Conservation (phyloP, 1,140 invertebrate species). For the Drosophila azteca region DNA sequence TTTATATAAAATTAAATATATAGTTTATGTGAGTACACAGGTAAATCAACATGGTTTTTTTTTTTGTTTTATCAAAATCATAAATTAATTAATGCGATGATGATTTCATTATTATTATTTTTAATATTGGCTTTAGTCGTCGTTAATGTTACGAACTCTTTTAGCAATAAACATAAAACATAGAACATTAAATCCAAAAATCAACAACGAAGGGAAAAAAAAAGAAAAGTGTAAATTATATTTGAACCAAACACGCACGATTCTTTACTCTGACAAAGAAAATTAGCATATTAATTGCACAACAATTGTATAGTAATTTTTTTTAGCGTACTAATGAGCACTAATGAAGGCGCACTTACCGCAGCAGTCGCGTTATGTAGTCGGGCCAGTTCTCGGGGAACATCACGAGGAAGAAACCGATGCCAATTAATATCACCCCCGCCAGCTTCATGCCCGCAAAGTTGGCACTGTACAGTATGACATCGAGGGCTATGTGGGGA, state of each 20-base stretch:
- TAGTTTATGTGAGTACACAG: conserved; percentile 67
- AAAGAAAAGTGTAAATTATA: conserved; percentile 42
- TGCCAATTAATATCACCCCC: conserved; percentile 94
- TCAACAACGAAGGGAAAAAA: conserved; percentile 6
- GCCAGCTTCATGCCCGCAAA: conserved; percentile 97
- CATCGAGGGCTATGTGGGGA: conserved; percentile 89
- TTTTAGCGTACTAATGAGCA: conserved; percentile 62
- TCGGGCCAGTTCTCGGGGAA: conserved; percentile 98
- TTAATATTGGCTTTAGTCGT: conserved; percentile 42
- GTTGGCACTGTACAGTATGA: conserved; percentile 91
- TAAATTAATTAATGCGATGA: conserved; percentile 26
- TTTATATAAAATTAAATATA: conserved; percentile 79
- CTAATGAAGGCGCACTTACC: conserved; percentile 86
- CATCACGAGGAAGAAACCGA: conserved; percentile 96
- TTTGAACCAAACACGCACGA: conserved; percentile 67
- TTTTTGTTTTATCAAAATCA: conserved; percentile 39
- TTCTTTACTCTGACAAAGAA: conserved; percentile 65
- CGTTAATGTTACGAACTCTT: conserved; percentile 30
- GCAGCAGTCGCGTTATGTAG: conserved; percentile 93
- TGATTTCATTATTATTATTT: conserved; percentile 26
- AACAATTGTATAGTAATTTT: conserved; percentile 32
- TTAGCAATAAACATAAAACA: conserved; percentile 36
- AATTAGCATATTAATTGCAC: conserved; percentile 72
- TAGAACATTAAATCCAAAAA: conserved; percentile 12
- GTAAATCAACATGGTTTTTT: conserved; percentile 39